Conservation (phyloP, 1,140 invertebrate species). For the Platyscapa corneri region DNA sequence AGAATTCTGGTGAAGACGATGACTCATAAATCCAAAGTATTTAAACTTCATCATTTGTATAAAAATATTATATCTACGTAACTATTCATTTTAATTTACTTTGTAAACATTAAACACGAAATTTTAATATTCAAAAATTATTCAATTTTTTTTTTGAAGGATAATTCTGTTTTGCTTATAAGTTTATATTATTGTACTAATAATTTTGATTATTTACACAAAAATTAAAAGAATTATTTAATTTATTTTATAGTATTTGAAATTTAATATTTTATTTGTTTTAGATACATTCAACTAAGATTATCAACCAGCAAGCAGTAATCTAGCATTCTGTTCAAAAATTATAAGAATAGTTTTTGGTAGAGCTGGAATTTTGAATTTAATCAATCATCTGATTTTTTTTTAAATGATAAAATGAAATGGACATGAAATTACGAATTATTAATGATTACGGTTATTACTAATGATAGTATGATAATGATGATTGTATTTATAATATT, state of each 20-base stretch:
- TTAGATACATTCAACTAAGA: conserved; percentile 65
- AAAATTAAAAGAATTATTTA: no score
- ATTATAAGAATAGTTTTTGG: conserved; percentile 52
- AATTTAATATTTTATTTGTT: not conserved
- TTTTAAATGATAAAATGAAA: conserved; percentile 27
- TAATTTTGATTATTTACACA: no score
- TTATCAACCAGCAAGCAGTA: conserved; percentile 66
- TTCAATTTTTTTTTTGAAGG: no score
- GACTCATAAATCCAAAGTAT: conserved; percentile 64
- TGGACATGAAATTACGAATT: conserved; percentile 51
- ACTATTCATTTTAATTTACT: not conserved
- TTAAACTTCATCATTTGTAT: not conserved
- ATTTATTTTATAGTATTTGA: no score
- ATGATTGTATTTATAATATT: conserved; percentile 72
- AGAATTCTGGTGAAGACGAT: conserved; percentile 73
- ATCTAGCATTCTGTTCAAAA: conserved; percentile 63
- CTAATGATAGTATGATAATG: conserved; percentile 62
- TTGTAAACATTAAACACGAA: not conserved
- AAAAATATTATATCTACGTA: conserved; percentile 28
- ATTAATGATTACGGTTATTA: conserved; percentile 59
- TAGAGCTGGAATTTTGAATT: conserved; percentile 28
- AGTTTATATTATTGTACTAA: no score
- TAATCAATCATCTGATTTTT: conserved; percentile 47
- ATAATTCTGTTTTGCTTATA: no score
- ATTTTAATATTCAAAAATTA: no score